phyloP scores from a whole-genome alignment of 2,888 invertebrate genomes.

The Dicyrtomina minuta region DNA sequence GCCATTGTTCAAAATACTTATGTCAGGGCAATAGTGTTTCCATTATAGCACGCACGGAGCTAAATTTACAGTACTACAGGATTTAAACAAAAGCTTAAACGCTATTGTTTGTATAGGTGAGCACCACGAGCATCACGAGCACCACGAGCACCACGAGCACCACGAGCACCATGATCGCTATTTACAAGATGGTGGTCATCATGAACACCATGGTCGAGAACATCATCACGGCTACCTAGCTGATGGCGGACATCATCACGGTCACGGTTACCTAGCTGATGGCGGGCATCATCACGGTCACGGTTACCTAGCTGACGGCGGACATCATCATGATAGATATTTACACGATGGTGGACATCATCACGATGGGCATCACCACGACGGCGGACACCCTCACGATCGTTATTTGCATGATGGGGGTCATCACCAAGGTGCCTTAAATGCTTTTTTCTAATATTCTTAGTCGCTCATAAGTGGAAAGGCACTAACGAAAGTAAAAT shows the following conservation, averaged over 20 bases:
- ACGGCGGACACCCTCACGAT: neutral
- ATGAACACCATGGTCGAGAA: constrained; percentile 17
- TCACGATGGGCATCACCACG: neutral
- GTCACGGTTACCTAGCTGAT: too few relatives aligned
- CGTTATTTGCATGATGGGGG: constrained; percentile 3
- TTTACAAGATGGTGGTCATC: constrained; percentile 2
- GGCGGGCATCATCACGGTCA: neutral
- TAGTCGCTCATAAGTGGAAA: constrained; percentile 1
- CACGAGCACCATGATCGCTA: constrained; percentile 13
- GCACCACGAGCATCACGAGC: constrained; percentile 13
- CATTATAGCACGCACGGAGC: too few relatives aligned
- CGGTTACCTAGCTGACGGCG: constrained; percentile 2
- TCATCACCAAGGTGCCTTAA: neutral
- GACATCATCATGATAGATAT: constrained; percentile 26
- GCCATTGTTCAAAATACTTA: too few relatives aligned
- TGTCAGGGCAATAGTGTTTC: too few relatives aligned
- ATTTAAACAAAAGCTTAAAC: neutral
- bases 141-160: too few relatives aligned
- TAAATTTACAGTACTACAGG: neutral
- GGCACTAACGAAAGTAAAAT: too few relatives aligned
- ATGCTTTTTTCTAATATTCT: neutral
- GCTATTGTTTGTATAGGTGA: neutral
- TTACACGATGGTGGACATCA: neutral
- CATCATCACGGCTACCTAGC: neutral
- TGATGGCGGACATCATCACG: neutral